phyloP scores from a whole-genome alignment of 2,888 invertebrate species.

The Crematogaster levior region DNA sequence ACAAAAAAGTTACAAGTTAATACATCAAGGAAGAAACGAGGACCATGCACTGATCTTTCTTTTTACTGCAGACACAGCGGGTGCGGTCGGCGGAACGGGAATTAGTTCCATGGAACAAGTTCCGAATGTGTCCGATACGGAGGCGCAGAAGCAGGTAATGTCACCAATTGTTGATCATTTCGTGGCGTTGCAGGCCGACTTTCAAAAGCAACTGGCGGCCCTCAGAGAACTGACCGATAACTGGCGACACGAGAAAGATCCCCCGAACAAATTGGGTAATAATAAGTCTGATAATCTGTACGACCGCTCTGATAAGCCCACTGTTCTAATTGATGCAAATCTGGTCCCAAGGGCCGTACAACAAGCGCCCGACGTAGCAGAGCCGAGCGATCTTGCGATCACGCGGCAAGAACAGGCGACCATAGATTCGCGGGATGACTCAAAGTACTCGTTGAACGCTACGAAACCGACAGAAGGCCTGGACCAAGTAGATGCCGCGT shows the following conservation, averaged over 20 bases:
- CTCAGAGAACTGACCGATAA: constrained; percentile 79
- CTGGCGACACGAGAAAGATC: constrained; percentile 77
- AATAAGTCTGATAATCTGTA: constrained; percentile 78
- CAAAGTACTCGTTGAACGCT: constrained; percentile 22
- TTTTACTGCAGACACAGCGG: constrained; percentile 76
- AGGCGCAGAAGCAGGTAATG: constrained; percentile 84
- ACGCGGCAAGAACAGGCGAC: constrained; percentile 62
- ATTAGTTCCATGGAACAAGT: constrained; percentile 73
- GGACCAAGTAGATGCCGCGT: constrained; percentile 15
- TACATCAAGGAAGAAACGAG: not conserved
- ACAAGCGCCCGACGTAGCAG: constrained; percentile 61
- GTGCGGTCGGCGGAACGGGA: constrained; percentile 76
- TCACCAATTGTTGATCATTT: constrained; percentile 81
- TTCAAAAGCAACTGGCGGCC: constrained; percentile 80
- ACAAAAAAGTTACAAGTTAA: not conserved
- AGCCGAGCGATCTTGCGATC: constrained; percentile 57
- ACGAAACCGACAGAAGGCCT: constrained; percentile 2
- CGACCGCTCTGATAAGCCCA: constrained; percentile 69
- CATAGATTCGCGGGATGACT: constrained; percentile 37
- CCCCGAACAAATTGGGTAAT: constrained; percentile 65
- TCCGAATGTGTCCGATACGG: constrained; percentile 77
- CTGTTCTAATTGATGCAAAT: constrained; percentile 71
- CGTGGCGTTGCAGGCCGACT: constrained; percentile 82
- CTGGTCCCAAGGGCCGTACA: constrained; percentile 73
- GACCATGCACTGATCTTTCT: not conserved